Base-by-base conservation (phyloP, 2,888 invertebrate species). In the Tinea pellionella region DNA sequence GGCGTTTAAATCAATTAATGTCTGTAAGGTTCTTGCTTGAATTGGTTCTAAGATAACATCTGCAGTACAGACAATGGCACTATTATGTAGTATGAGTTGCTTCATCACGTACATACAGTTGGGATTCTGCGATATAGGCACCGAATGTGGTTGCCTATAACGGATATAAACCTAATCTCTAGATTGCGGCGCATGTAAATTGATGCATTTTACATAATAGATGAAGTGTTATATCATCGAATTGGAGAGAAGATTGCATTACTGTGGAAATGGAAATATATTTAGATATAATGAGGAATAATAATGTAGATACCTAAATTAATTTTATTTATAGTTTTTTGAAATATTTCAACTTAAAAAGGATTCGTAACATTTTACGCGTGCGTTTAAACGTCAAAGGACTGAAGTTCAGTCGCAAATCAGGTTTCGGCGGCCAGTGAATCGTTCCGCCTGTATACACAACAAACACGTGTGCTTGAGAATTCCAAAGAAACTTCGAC, bases 61-160 rank as follows among this genome's bases (percentile, higher is more conserved):
- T 76, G 73, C 71, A 68, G 63, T 65, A 63, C 68, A 69, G 71
- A 80, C 80, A 82, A 81, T 79, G 65, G 77, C 66, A 69, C 74
- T 71, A 75, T 79, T 78, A 80, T 76, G 13, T 9, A 37, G 47
- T 47, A 70, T 70, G 75, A 75, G 71, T 71, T 70, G 72, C 70
- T 72, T 71, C 75, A 71, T 76, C 73, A 74, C 67, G 67, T 63
- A 69, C 67, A 67, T 71, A 60, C 61, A 70, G 69, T 69, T 68
- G 65, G 51, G 59, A 43, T 43, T 9, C 19, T 41, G 13, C 37
- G 7, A 32, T 55, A 24, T 19, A 24, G 13, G 24, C n/a, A 55
- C 16, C 8, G 2, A 53, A 55, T 55, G 29, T 47, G 47, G 47
- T 15, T 16, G 15, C 47, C 47, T 47, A 47, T 47, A 47, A 47